phyloP scores from a whole-genome alignment of 2,797 vertebrate genomes.

The Sciurus vulgaris region DNA sequence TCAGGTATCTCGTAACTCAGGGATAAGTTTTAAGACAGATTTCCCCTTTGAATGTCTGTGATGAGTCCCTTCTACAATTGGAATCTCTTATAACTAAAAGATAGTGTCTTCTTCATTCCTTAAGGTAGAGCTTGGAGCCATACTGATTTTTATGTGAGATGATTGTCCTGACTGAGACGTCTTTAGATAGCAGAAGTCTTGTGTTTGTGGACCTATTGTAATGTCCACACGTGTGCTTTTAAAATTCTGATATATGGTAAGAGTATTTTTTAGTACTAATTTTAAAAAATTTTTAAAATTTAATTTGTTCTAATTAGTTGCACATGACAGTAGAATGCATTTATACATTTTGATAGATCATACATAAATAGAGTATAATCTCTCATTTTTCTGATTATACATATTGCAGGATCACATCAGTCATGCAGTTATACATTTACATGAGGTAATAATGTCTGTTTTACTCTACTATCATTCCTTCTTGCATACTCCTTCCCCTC shows the following conservation, averaged over 20 bases:
- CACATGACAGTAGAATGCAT: too few species aligned
- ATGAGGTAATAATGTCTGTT: too few species aligned
- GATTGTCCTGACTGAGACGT: neutral
- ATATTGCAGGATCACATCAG: too few species aligned
- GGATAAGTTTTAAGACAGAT: neutral
- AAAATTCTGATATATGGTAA: neutral
- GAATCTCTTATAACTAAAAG: neutral
- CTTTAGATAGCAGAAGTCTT: neutral
- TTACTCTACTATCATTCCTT: too few species aligned
- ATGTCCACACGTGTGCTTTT: neutral
- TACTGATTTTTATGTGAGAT: slow-evolving; percentile 9
- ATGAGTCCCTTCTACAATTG: neutral
- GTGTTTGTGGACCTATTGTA: neutral
- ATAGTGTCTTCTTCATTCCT: neutral
- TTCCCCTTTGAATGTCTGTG: neutral
- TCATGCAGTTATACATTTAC: too few species aligned
- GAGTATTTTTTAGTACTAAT: neutral
- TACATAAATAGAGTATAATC: too few species aligned
- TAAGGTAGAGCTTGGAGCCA: neutral
- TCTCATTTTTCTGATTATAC: too few species aligned
- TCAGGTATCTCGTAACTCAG: neutral
- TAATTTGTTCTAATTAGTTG: too few species aligned
- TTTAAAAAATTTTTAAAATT: too few species aligned
- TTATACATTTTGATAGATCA: too few species aligned
- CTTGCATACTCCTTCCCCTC: too few species aligned